Evolutionary conservation across 2,797 vertebrate species (phyloP), one percentile per base, ranked within the genome.

Genomic region (Phylloscopus collybita): DNA sequence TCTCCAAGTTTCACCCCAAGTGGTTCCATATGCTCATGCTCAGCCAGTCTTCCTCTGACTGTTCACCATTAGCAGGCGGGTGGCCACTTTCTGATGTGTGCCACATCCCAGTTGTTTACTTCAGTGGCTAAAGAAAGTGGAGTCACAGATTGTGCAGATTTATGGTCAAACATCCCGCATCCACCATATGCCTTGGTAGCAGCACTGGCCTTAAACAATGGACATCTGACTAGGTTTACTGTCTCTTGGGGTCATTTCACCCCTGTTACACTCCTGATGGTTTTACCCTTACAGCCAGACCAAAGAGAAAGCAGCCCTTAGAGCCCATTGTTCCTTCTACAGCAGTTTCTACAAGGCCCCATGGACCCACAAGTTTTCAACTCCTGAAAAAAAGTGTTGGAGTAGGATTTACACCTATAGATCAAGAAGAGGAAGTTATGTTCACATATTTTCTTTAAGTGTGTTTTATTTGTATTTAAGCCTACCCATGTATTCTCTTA

Each of bases 381-480:
- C 32, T 73, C 34, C 54, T 29, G 73, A 80, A 84, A 79, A 91
- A 93, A 66, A 45, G 53, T 36, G 32, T 4, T 76, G 74, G 62
- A 30, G 42, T 36, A 95, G 90, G 90, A 96, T 95, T 97, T 97
- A 93, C 95, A 95, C 91, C 80, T 90, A 64, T 17, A 75, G 91
- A 96, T 90, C 76, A 94, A 90, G 71, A 90, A 74, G 44, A 81
- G 49, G 38, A 86, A 95, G 70, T 79, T 88, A 88, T 32, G 71
- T 90, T 95, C 83, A 88, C 40, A 32, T 92, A 76, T 91, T 93
- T 93, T 81, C 73, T 88, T 75, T 49, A 79, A 81, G 32, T 42
- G 40, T 65, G 62, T 73, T 93, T 94, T 90, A 84, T 86, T 96
- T 94, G 76, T 86, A 86, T 93, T 91, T 92, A 92, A 96, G 76